Evolutionary conservation across 2,797 vertebrate species (phyloP).

Genomic region (Staurois parvus): DNA sequence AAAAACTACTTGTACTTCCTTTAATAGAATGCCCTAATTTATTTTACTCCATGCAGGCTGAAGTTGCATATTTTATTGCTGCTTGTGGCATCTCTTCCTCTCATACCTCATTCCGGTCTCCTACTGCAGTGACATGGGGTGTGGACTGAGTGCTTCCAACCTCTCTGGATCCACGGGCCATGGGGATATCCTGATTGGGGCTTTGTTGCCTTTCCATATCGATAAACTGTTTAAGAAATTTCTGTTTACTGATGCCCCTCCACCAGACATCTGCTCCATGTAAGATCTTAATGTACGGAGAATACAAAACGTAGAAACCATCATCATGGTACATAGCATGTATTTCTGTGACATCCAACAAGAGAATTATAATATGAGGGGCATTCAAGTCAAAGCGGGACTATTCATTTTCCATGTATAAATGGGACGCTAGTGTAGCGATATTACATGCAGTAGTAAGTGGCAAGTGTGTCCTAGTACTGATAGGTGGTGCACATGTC

Average conservation of each 20-base stretch:
- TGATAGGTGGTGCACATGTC: too few species aligned
- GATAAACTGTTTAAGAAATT: slow-evolving; percentile 8
- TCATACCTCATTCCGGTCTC: slow-evolving; percentile 22
- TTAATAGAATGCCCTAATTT: neutral
- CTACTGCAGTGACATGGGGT: neutral
- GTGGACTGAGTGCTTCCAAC: neutral
- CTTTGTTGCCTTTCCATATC: slow-evolving; percentile 37
- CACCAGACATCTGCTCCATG: slow-evolving; percentile 4
- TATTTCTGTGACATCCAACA: too few species aligned
- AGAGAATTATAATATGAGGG: too few species aligned
- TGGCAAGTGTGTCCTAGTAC: too few species aligned
- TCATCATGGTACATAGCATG: too few species aligned
- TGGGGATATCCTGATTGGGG: slow-evolving; percentile 41
- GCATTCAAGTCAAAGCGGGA: too few species aligned
- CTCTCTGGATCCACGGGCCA: neutral
- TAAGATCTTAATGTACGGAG: neutral
- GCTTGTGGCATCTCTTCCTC: slow-evolving; percentile 25
- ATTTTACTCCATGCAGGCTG: slow-evolving; percentile 5
- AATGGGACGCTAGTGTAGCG: too few species aligned
- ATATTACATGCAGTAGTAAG: too few species aligned
- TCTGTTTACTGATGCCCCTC: neutral
- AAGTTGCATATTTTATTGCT: slow-evolving; percentile 12
- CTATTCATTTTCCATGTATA: too few species aligned
- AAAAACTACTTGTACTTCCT: neutral
- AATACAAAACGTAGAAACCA: too few species aligned